Evolutionary conservation across 2,113 vertebrate species (phyloP), one percentile per base, ranked within the genome.

Genomic region (Orientallactaga bullata): DNA sequence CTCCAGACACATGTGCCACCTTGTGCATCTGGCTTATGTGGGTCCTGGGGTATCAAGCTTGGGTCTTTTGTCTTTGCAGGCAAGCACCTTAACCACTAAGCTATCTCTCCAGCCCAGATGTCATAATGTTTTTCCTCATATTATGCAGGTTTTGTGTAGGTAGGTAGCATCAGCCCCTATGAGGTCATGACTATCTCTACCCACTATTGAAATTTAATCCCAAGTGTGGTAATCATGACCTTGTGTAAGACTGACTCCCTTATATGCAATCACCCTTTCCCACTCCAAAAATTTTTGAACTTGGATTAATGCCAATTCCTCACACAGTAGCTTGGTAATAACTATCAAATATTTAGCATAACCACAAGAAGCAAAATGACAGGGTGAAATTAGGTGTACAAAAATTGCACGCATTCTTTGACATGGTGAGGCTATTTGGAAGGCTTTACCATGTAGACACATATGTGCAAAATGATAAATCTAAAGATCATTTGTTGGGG

Each of bases 121-220:
- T 55, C 55, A 55, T 55, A 2, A 55, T 16, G 42, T 7, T 55
- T 12, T 16, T 16, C 55, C 55, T 55, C 55, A 6, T 55, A 16
- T 55, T 16, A 13, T 55, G 55, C 55, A 15, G 55, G 55, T 55
- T 55, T 16, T 55, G 55, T 16, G 55, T 55, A 55, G 55, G 55
- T 55, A 55, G 55, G 55, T 55, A 55, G 55, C 55, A 16, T 55
- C 55, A 55, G 55, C 15, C 55, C 7, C 55, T 16, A 11, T 55
- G 55, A 55, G 15, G 55, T 55, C 55, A 12, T 55, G 42, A 47
- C 5, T 47, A 47, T 47, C 42, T 78, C 18, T 5, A 13, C 35
- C 15, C 51, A 39, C 32, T 23, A 68, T 55, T 83, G 89, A 95
- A 92, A 87, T 89, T 23, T 23, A 81, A 87, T 20, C 61, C 73